Base-by-base conservation (phyloP, 1,140 invertebrate genomes). In the Diachasma alloeum region DNA sequence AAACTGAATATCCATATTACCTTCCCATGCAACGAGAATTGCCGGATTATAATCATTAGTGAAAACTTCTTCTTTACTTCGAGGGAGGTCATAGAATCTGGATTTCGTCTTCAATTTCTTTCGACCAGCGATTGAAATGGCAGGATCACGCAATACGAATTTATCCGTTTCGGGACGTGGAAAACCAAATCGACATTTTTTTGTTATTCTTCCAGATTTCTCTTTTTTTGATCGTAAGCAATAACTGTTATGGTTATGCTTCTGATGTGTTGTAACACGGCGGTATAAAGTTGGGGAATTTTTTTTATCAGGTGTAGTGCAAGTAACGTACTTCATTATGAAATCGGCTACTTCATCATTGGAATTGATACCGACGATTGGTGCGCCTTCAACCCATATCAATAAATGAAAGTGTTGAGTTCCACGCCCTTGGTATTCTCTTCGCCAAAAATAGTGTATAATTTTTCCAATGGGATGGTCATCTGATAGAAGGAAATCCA, bases 11-110 rank as follows among this genome's bases (percentile, higher is more conserved):
- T n/a, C n/a, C n/a, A n/a, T n/a, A n/a, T n/a, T n/a, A n/a, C n/a
- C n/a, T n/a, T n/a, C n/a, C 81, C 81, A 81, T 15, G 76, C 80
- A 15, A 42, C 24, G 13, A 82, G 42, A 44, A 81, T 75, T 6
- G 78, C 72, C 8, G 78, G 74, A 72, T 59, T 80, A 67, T 81
- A 79, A 69, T 80, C 79, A 69, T 80, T 80, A n/a, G 76, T 74
- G 42, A 46, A 42, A 8, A 69, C 24, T 80, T 86, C 82, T 3
- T 82, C 26, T 71, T 71, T 22, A 13, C 4, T 75, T 36, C 85
- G 59, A n/a, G 82, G 80, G 31, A 87, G 67, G 82, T 86, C 81
- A 81, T 82, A 86, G 4, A 85, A 78, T 37, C 83, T 77, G 19
- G 66, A 74, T 72, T 83, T 83, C 15, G 44, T 78, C 80, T 77